phyloP scores from a whole-genome alignment of 2,888 invertebrate genomes.

The Plebejus melissa region DNA sequence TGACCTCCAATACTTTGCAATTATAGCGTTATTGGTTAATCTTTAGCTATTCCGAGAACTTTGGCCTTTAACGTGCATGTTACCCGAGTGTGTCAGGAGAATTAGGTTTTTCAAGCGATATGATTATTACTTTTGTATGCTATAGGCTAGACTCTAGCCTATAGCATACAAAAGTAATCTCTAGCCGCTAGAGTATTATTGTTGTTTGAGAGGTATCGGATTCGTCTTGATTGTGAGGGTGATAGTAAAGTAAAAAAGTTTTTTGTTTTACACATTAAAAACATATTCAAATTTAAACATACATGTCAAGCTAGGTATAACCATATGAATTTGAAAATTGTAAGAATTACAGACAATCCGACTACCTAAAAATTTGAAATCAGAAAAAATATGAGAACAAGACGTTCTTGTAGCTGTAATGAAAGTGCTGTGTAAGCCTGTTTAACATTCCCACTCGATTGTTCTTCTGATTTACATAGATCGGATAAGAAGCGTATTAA shows the following conservation, averaged over 20 bases:
- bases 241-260: no score
- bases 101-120: not conserved
- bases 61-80: not conserved
- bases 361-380: not conserved
- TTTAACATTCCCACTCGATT: slow-evolving; percentile 1
- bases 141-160: no score
- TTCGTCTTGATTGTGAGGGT: no score
- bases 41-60: not conserved
- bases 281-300: no score
- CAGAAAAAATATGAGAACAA: not conserved
- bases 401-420: not conserved
- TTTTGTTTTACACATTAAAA: no score
- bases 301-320: not conserved
- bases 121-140: no score
- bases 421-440: not conserved
- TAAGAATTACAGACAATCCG: not conserved
- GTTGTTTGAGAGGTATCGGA: no score
- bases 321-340: no score
- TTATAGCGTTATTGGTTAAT: not conserved
- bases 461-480: slow-evolving; percentile 11
- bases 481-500: slow-evolving; percentile 12
- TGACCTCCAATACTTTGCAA: slow-evolving; percentile 5
- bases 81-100: not conserved
- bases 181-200: no score
- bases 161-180: no score